Base-by-base conservation (phyloP, 2,797 vertebrate genomes). In the Falco naumanni region DNA sequence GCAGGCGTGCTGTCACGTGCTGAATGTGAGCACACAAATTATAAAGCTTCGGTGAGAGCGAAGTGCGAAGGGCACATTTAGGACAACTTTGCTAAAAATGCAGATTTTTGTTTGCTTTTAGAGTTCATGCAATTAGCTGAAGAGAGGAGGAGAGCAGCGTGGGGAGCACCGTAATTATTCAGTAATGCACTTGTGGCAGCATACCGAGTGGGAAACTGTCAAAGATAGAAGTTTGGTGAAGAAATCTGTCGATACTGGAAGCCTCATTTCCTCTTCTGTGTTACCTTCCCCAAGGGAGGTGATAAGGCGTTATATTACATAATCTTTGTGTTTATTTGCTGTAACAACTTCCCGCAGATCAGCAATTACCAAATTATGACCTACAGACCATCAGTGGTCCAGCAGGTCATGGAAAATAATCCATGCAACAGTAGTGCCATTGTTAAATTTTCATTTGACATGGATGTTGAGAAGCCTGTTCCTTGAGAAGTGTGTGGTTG, bases 1-100 rank as follows among this genome's bases (percentile, higher is more conserved):
- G 50, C 39, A 37, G 78, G 34, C 0, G 0, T 29, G 20, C 57
- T 51, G 61, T 65, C 69, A 25, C 0, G 0, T 50, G 13, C 64
- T 39, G 64, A 25, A 29, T 47, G 47, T 18, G 76, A 81, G 29
- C 13, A 1, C 37, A 6, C 3, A 56, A 47, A 61, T 78, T 51
- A 14, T 17, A 17, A 33, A 26, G 20, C 45, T 70, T 57, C 45
- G 68, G 16, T 17, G 70, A 72, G 47, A 82, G 29, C 34, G 0
- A 57, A 60, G 70, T 47, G 68, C 1, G 0, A 78, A 68, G n/a
- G 78, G 13, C 47, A 16, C 5, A 0, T 80, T 72, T 80, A 74
- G 59, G 77, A 57, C 26, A 87, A 11, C 18, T 74, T 79, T 19
- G 19, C 53, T 68, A 75, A 83, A 88, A 53, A 14, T 2, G 3